A percentile compares a stretch with the other conserved stretches of the same genome.
Conservation (phyloP, 2,113 vertebrate species). For the Vanacampus margaritifer region DNA sequence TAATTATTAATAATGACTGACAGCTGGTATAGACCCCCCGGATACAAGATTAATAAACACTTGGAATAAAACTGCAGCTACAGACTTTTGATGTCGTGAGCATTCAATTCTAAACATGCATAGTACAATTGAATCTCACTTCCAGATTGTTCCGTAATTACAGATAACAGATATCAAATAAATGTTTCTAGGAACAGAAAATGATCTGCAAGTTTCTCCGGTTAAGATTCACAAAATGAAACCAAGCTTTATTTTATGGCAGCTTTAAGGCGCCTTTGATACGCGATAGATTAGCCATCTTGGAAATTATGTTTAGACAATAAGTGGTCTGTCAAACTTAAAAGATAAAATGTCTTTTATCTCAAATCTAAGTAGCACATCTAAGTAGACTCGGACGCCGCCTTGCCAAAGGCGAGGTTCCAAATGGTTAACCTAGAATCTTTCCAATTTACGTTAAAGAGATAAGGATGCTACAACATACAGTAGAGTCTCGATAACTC, state of each 20-base stretch:
- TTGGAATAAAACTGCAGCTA: neutral
- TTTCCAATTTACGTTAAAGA: conserved; percentile 2
- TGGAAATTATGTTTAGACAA: neutral
- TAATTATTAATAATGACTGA: conserved; percentile 45
- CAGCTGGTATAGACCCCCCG: conserved; percentile 16
- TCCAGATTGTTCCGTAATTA: neutral
- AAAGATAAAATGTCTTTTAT: neutral
- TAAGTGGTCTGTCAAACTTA: neutral
- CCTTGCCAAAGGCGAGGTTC: conserved; percentile 23
- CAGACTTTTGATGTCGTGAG: neutral
- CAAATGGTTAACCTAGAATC: neutral
- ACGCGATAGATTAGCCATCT: neutral
- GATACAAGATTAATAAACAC: neutral
- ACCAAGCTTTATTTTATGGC: conserved; percentile 1
- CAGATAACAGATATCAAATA: neutral
- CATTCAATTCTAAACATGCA: no score
- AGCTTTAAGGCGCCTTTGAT: neutral
- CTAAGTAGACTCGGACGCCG: neutral
- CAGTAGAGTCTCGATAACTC: neutral
- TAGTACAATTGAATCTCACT: neutral
- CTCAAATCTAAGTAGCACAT: conserved; percentile 4
- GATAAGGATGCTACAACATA: conserved; percentile 6
- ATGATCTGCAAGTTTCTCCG: neutral
- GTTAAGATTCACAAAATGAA: neutral
- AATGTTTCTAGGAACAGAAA: neutral